Evolutionary conservation across 2,113 vertebrate genomes (phyloP).

Genomic region (Ictalurus furcatus): DNA sequence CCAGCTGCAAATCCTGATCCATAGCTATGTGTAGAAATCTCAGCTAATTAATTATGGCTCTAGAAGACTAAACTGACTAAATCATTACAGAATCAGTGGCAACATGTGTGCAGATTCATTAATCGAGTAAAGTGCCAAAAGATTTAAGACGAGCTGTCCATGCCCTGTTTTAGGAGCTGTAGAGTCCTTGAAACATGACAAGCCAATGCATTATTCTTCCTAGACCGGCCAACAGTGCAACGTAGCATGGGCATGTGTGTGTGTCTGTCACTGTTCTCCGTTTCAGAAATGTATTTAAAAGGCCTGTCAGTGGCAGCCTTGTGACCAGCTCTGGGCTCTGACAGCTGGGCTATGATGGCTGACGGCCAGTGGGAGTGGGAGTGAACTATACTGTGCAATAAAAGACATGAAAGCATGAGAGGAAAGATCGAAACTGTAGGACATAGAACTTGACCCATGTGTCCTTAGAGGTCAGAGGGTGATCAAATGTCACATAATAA

Average conservation of each 20-base stretch:
- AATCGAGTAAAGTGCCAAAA: neutral
- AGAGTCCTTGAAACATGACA: conserved; percentile 65
- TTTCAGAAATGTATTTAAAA: conserved; percentile 76
- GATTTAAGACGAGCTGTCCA: neutral
- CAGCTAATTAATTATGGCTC: neutral
- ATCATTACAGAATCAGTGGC: neutral
- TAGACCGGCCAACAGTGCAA: conserved; percentile 65
- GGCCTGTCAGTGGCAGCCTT: conserved; percentile 66
- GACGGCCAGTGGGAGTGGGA: conserved; percentile 62
- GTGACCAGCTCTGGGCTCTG: conserved; percentile 64
- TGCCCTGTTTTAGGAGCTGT: conserved; percentile 34
- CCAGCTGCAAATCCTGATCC: neutral
- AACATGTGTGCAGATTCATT: neutral
- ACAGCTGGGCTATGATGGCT: conserved; percentile 72
- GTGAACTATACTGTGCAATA: conserved; percentile 51
- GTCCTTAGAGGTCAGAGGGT: conserved; percentile 37
- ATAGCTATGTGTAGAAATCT: neutral
- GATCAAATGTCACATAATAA: conserved; percentile 23
- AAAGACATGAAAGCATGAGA: conserved; percentile 47
- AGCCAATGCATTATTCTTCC: conserved; percentile 65
- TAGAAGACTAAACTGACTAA: neutral
- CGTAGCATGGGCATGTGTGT: conserved; percentile 63
- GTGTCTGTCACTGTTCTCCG: conserved; percentile 70
- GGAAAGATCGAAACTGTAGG: conserved; percentile 34
- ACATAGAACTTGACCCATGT: conserved; percentile 22